Percentiles rank a stretch among this genome's conserved stretches.
These are phyloP conservation scores for Chiroxiphia lanceolata DNA, from an alignment of 2,797 vertebrate genomes.

Conservation along the genomic window DNA sequence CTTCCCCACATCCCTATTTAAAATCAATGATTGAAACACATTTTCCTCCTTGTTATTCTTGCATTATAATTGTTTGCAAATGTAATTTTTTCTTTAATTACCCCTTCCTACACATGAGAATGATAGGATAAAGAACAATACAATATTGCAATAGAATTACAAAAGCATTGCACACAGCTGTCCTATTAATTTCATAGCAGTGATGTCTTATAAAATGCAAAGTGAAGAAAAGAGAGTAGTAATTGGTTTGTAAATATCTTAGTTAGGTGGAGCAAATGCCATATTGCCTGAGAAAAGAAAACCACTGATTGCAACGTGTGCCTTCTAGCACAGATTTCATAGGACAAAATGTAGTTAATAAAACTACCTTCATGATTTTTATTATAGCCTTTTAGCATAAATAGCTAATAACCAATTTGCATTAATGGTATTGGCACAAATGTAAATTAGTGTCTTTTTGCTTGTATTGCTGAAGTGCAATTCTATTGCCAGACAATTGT, in stretches of 20 bases:
- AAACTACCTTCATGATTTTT: conserved; percentile 74
- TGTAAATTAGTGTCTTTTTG: conserved; percentile 68
- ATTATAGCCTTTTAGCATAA: conserved; percentile 71
- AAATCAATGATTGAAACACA: conserved; percentile 6
- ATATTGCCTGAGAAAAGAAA: neutral
- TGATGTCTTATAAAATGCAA: conserved; percentile 73
- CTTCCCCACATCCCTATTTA: neutral
- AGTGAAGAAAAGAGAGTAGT: conserved; percentile 53
- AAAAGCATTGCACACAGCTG: conserved; percentile 23
- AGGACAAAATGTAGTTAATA: conserved; percentile 68
- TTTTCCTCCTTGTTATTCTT: conserved; percentile 23
- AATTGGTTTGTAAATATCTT: conserved; percentile 77
- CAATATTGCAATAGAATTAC: conserved; percentile 49
- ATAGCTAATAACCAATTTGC: conserved; percentile 76
- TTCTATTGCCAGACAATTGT: conserved; percentile 40
- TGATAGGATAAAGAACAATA: conserved; percentile 47
- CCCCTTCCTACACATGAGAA: conserved; percentile 43
- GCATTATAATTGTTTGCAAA: conserved; percentile 40
- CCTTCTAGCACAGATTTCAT: conserved; percentile 64
- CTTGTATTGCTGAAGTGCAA: conserved; percentile 50
- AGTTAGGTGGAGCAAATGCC: conserved; percentile 66
- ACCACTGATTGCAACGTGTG: conserved; percentile 49
- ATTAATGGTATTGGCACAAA: conserved; percentile 70
- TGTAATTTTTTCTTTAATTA: conserved; percentile 69
- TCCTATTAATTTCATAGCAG: conserved; percentile 61